A percentile compares a stretch with the other conserved stretches of the same genome.
Conservation (phyloP, 2,888 invertebrate genomes). For the Eupithecia inturbata region DNA sequence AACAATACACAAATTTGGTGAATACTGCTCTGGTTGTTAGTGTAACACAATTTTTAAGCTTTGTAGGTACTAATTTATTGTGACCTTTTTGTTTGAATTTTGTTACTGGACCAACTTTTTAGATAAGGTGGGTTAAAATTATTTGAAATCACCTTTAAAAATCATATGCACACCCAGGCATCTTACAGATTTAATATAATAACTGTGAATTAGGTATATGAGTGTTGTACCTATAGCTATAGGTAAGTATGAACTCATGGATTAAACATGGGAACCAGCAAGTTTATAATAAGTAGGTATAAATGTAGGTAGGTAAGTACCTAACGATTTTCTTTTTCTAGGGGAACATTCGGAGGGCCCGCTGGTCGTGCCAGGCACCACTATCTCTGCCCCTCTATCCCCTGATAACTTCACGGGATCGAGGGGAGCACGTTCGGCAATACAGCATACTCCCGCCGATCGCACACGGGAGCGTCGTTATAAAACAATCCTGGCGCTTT, state of each 20-base stretch:
- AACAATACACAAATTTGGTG: conserved; percentile 37
- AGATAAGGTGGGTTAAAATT: not conserved
- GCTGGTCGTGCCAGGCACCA: conserved; percentile 72
- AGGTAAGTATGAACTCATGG: not conserved
- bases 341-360: conserved; percentile 53
- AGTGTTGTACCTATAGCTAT: not conserved
- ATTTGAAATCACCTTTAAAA: not conserved
- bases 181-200: not conserved
- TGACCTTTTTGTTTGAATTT: not conserved
- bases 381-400: conserved; percentile 58
- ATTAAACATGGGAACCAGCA: not conserved
- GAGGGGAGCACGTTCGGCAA: conserved; percentile 60
- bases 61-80: not conserved
- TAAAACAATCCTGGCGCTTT: conserved; percentile 15
- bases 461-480: not conserved
- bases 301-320: not conserved
- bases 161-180: not conserved
- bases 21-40: conserved; percentile 15
- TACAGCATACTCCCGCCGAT: conserved; percentile 1
- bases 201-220: not conserved
- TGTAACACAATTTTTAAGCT: conserved; percentile 18
- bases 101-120: not conserved
- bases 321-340: conserved; percentile 44
- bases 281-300: not conserved
- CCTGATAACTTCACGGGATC: conserved; percentile 59